Base-by-base conservation (phyloP, 1,140 invertebrate species). In the Leptestheria dahalacensis region DNA sequence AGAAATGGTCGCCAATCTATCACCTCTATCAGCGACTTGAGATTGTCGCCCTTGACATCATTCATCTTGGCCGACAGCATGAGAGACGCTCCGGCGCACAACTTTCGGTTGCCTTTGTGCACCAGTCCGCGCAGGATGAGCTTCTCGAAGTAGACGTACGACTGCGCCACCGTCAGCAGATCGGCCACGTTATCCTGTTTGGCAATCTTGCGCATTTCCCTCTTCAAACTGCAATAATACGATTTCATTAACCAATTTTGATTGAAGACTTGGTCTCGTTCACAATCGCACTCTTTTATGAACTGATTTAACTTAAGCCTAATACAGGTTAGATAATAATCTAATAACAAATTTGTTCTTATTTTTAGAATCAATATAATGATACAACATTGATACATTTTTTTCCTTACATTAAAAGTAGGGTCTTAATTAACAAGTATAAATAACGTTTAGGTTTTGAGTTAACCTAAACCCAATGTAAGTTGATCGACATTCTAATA, bases 141-240 rank as follows among this genome's bases (percentile, higher is more conserved):
- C 69, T 95, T 95, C 73, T 98, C 94, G 76, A 96, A 97, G 72
- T 94, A 97, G 25, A 97, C 93, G 71, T 97, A 97, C 0, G 92
- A 86, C 74, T 94, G 91, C 29, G 93, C 92, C 20, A 97, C 88
- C 10, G 89, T 93, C 61, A 96, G 74, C 47, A 95, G 74, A 74
- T 97, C 93, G 62, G 86, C 78, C 63, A 82, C 84, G 67, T 82
- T 84, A 70, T 95, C 91, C 60, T 83, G 76, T 72, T 89, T 89
- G 1, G 87, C 88, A 62, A 97, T 95, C 75, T 91, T 88, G 21
- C 86, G 77, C 90, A 97, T 91, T 76, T 97, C 92, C 65, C 88
- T 81, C 74, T 97, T 97, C 53, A 97, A 81, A 70, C 89, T 92
- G 71, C 29, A 73, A 71, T 63, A n/a, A n/a, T n/a, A n/a, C n/a